Base-by-base conservation (phyloP, 2,888 invertebrate genomes). In the Ichneumon xanthorius region DNA sequence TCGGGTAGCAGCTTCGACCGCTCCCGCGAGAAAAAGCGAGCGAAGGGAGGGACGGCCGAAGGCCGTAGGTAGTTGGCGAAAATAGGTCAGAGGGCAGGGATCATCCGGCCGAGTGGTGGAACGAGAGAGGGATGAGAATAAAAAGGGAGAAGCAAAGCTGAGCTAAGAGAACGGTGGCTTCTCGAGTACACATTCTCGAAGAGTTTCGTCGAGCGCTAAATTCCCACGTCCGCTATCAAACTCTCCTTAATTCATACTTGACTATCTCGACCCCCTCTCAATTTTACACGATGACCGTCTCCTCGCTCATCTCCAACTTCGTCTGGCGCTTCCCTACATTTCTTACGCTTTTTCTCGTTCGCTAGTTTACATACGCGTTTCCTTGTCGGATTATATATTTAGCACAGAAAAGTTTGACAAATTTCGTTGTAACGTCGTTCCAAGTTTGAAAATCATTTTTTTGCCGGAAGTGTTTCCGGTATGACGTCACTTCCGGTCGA, bases 51-150 rank as follows among this genome's bases (percentile, higher is more conserved):
- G 55, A 72, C 37, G 55, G n/a, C 63, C 26, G 77, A 85, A 78
- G 53, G 82, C 78, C 70, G 55, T 71, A 81, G 80, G 80, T 75
- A 73, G 53, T 78, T 19, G 50, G 76, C 14, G 86, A 76, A 89
- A 88, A 89, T 89, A 85, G 89, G 89, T 89, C 89, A 88, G 83
- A 77, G 85, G 77, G 87, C 86, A 84, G 87, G 88, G 89, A 88
- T 89, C 89, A 88, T 83, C 76, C 16, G 72, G 37, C 45, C 71
- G 76, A 83, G 65, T 45, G 37, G 48, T 40, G 55, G 61, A 79
- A 85, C 63, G 75, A 81, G 84, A 71, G 71, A 77, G 50, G 63
- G 55, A 70, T 55, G 80, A 50, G 82, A 82, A 77, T 72, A 77
- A 61, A 63, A 76, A 48, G 78, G 61, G n/a, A 19, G 55, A 78